Evolutionary conservation across 2,797 vertebrate species (phyloP).

Genomic region (Triplophysa yarkandensis): DNA sequence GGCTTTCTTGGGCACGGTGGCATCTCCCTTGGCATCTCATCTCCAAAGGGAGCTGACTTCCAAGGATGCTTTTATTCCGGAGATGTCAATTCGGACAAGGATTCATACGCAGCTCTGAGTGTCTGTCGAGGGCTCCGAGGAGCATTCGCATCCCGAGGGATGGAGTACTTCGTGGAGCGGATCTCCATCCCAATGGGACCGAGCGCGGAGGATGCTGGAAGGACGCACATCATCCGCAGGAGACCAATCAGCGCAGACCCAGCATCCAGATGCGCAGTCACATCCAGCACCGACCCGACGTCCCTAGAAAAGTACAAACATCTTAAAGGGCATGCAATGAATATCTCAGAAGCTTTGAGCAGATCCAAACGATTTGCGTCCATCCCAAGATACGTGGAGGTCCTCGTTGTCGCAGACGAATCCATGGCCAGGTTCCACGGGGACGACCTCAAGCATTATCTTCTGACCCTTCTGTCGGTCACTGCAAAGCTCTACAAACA

Average conservation of each 20-base stretch:
- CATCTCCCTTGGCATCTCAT: constrained; percentile 71
- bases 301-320: constrained; percentile 82
- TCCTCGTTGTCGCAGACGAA: constrained; percentile 92
- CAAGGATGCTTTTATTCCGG: constrained; percentile 93
- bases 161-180: constrained; percentile 88
- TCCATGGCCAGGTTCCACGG: constrained; percentile 96
- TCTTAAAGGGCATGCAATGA: constrained; percentile 57
- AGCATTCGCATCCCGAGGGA: constrained; percentile 86
- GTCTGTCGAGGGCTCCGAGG: constrained; percentile 89
- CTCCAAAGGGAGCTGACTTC: constrained; percentile 60
- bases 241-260: constrained; percentile 66
- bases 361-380: constrained; percentile 91
- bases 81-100: constrained; percentile 84
- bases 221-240: constrained; percentile 80
- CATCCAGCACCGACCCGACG: constrained; percentile 76
- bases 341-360: constrained; percentile 65
- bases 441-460: constrained; percentile 90
- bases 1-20: constrained; percentile 85
- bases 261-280: constrained; percentile 88
- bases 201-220: constrained; percentile 61
- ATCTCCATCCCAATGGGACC: constrained; percentile 63
- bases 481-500: constrained; percentile 93
- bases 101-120: constrained; percentile 90
- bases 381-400: constrained; percentile 91
- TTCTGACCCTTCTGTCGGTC: constrained; percentile 93